Base-by-base conservation (phyloP, 2,797 vertebrate species). In the Amniataba percoides region DNA sequence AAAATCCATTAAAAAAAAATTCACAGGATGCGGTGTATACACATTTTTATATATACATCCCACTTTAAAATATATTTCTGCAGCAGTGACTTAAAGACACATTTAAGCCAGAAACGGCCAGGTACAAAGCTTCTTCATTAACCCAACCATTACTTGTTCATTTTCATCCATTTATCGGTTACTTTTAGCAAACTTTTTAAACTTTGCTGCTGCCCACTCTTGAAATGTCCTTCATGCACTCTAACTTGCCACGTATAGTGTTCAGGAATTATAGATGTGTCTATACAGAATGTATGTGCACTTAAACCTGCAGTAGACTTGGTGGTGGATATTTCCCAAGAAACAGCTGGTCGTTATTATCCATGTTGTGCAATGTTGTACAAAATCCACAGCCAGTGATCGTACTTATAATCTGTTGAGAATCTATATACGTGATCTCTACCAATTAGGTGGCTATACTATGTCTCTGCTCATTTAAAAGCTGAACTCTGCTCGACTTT, bases 401-500 rank as follows among this genome's bases (percentile, higher is more conserved):
- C 25, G 14, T 1, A 4, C 4, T 12, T 1, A 5, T 40, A 16
- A 48, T 40, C 2, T 15, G 21, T 7, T 25, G 1, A 56, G 19
- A 53, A 52, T 52, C 14, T 21, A 61, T 52, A 25, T 2, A 52
- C 15, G 10, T 55, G 15, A 51, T 64, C 31, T 68, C 48, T 25
- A 21, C 39, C 21, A 49, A 76, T 12, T 63, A 65, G 25, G 74
- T 14, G 45, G 67, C 79, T 43, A 1, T 34, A 11, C 18, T 39
- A 16, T 23, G 15, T 72, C 65, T 48, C 45, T 11, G 48, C 69
- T 61, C 61, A 51, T 80, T 73, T 76, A 25, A 78, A 31, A 77
- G 36, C 18, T 43, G 21, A 87, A 80, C 64, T 55, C 51, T 36
- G 48, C 59, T 80, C 15, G 3, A 68, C 74, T 71, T 72, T 45